Evolutionary conservation across 2,888 invertebrate genomes (phyloP).

Genomic region (Cheiracanthium punctorium): DNA sequence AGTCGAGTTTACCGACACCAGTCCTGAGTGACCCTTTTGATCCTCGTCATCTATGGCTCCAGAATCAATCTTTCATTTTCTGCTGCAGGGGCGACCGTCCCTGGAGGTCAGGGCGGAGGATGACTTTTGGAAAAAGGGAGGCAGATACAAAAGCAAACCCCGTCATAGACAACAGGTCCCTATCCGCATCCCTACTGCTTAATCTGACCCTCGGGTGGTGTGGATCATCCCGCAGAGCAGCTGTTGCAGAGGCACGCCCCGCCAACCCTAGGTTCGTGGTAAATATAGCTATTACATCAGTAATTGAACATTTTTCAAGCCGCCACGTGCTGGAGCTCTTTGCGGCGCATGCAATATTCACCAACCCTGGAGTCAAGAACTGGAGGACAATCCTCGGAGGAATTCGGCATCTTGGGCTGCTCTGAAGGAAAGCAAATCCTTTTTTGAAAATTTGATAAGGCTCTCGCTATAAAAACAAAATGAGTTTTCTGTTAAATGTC

Average conservation of each 20-base stretch:
- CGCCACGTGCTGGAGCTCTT: conserved; percentile 49
- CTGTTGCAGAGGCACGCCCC: conserved; percentile 41
- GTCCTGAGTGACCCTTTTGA: conserved; percentile 62
- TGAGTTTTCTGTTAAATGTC: conserved; percentile 33
- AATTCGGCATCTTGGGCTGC: conserved; percentile 33
- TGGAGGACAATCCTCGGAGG: conserved; percentile 46
- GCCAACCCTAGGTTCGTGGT: conserved; percentile 33
- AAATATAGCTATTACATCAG: conserved; percentile 69
- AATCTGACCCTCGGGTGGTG: conserved; percentile 65
- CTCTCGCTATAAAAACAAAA: conserved; percentile 27
- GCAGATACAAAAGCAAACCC: conserved; percentile 31
- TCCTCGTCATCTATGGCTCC: conserved; percentile 38
- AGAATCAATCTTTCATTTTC: conserved; percentile 65
- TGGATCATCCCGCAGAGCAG: conserved; percentile 63
- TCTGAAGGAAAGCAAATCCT: conserved; percentile 22
- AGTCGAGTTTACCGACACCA: conserved; percentile 44
- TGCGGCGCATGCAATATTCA: conserved; percentile 61
- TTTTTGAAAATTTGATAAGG: conserved; percentile 49
- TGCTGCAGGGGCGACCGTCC: conserved; percentile 24
- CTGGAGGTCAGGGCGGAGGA: conserved; percentile 33
- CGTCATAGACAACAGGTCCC: conserved; percentile 59
- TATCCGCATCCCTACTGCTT: conserved; percentile 48
- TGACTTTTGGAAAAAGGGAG: conserved; percentile 55
- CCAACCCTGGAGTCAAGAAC: conserved; percentile 31
- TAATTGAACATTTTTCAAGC: conserved; percentile 68